Evolutionary conservation across 37 sponge, comb jelly and placozoan genomes (phyloP).

Genomic region (Tethya wilhelma): DNA sequence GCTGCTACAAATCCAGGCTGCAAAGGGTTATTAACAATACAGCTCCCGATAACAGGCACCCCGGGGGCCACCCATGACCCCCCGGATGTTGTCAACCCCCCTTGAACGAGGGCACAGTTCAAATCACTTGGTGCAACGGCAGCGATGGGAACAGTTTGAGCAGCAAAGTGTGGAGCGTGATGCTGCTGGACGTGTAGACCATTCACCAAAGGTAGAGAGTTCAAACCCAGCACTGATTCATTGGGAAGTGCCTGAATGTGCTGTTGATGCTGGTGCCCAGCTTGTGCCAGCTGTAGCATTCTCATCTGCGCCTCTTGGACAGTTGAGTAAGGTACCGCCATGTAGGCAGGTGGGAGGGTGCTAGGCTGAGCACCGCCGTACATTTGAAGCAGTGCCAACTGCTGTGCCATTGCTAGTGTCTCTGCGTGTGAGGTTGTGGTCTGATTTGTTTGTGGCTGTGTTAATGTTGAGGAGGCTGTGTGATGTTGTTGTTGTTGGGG

Average conservation of each 20-base stretch:
- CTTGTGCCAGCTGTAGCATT: slow-evolving; percentile 4
- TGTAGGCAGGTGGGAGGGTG: slow-evolving; percentile 21
- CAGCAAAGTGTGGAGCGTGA: neutral
- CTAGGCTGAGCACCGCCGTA: slow-evolving; percentile 17
- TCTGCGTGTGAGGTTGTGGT: neutral
- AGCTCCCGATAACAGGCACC: slow-evolving; percentile 28
- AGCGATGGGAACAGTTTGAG: neutral
- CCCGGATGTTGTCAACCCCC: slow-evolving; percentile 7
- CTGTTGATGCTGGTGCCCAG: neutral
- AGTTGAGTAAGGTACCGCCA: slow-evolving; percentile 54
- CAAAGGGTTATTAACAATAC: slow-evolving; percentile 63
- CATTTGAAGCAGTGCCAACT: slow-evolving; percentile 33
- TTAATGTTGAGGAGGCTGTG: neutral
- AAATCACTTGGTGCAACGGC: slow-evolving; percentile 28
- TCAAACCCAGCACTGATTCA: neutral
- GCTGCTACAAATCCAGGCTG: slow-evolving; percentile 60
- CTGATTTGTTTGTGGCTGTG: neutral
- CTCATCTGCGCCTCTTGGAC: slow-evolving; percentile 46
- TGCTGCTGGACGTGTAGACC: neutral
- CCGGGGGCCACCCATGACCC: slow-evolving; percentile 38
- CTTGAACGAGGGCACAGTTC: slow-evolving; percentile 7
- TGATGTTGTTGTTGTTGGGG: neutral
- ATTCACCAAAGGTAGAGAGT: slow-evolving; percentile 10
- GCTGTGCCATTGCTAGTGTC: slow-evolving; percentile 6
- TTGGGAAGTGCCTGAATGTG: neutral